Base-by-base conservation (phyloP, 2,797 vertebrate genomes). In the Cynodonichthys magdalenae region DNA sequence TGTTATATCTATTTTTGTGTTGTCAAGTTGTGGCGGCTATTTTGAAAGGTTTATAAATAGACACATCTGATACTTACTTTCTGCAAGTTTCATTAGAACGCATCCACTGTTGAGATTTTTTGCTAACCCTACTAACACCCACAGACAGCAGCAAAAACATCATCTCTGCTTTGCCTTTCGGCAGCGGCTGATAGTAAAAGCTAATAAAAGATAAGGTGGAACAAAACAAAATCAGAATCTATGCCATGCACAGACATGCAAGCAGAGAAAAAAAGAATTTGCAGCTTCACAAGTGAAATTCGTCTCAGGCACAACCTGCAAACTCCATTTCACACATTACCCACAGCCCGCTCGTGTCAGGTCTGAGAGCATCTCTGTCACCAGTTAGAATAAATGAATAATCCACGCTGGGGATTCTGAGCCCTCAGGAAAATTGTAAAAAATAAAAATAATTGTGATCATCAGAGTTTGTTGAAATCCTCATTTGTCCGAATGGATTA, bases 401-500 rank as follows among this genome's bases (percentile, higher is more conserved):
- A 86, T 76, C 69, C 68, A 12, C 34, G 56, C 51, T 59, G 50
- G 72, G 62, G 69, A 71, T 80, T 81, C 66, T 74, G 63, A 78
- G 50, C 80, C 81, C 84, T 57, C 74, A 77, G 63, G 74, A 84
- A 74, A 79, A 75, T 79, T 75, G n/a, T n/a, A 54, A 66, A 83
- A 73, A 80, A 75, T 78, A 75, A 54, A 64, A 55, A 74, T 81
- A 85, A 84, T 80, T 89, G 77, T 85, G 72, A 74, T 77, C 19
- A 14, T 47, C 69, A 64, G 48, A 69, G 53, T 64, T 62, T 64
- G 9, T 47, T 69, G 45, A 66, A 87, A 79, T 81, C 83, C 79
- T 90, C 75, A 82, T 74, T 84, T 86, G 86, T 90, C 83, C 79
- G 50, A 67, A 63, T 47, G 71, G 88, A 90, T 92, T 87, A 87